Conservation (phyloP, 2,797 vertebrate genomes). For the Capromys pilorides region DNA sequence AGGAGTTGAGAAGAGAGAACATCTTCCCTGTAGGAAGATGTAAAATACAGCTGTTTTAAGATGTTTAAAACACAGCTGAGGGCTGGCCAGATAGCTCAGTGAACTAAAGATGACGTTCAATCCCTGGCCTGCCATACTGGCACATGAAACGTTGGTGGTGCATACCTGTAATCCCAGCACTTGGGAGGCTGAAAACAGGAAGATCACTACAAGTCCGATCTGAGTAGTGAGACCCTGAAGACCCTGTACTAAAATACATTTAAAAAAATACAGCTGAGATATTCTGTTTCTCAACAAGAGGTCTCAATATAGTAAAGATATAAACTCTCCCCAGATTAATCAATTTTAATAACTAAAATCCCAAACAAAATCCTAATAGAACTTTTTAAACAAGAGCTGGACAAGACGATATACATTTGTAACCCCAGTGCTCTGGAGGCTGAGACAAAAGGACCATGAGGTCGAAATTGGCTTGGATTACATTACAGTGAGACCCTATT, state of each 20-base stretch:
- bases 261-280: background rate
- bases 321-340: constrained; percentile 14
- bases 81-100: too few species aligned
- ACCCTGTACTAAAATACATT: too few species aligned
- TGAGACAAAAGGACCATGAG: background rate
- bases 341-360: constrained; percentile 42
- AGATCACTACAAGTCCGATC: too few species aligned
- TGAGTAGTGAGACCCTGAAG: too few species aligned
- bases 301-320: constrained; percentile 9
- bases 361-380: constrained; percentile 33
- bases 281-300: constrained; percentile 24
- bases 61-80: background rate
- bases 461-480: background rate
- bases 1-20: background rate
- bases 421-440: background rate
- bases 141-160: too few species aligned
- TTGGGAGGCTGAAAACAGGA: too few species aligned
- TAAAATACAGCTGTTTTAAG: background rate
- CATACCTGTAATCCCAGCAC: too few species aligned
- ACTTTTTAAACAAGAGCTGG: constrained; percentile 46
- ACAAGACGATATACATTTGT: background rate
- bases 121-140: too few species aligned
- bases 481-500: background rate
- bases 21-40: background rate
- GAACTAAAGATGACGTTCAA: too few species aligned